phyloP scores from a whole-genome alignment of 2,888 invertebrate genomes.

The Pammene aurita region DNA sequence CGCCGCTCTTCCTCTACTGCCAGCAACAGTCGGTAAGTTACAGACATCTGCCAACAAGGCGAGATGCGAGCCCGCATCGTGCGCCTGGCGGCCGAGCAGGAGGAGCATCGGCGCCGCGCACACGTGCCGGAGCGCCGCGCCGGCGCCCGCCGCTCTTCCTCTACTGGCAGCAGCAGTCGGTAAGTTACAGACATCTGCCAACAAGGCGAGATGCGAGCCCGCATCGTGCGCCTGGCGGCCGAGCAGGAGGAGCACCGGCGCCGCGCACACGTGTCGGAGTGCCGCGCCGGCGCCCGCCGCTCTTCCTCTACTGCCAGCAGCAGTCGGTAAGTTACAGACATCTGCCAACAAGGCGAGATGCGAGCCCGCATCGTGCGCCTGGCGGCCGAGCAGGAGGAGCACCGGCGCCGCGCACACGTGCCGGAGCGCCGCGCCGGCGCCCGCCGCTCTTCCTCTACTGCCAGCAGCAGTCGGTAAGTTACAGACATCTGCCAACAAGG shows the following conservation, averaged over 20 bases:
- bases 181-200: slow-evolving; percentile 93
- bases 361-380: slow-evolving; percentile 94
- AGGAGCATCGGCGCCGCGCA: slow-evolving; percentile 85
- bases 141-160: slow-evolving; percentile 77
- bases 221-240: slow-evolving; percentile 93
- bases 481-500: slow-evolving; percentile 98
- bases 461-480: slow-evolving; percentile 75
- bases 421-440: slow-evolving; percentile 75
- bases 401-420: slow-evolving; percentile 82
- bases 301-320: slow-evolving; percentile 83
- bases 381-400: slow-evolving; percentile 92
- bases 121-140: slow-evolving; percentile 72
- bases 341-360: slow-evolving; percentile 97
- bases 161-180: slow-evolving; percentile 81
- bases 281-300: slow-evolving; percentile 72
- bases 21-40: slow-evolving; percentile 68
- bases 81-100: slow-evolving; percentile 94
- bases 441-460: slow-evolving; percentile 78
- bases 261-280: slow-evolving; percentile 77
- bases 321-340: slow-evolving; percentile 85
- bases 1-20: slow-evolving; percentile 82
- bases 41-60: slow-evolving; percentile 98
- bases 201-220: slow-evolving; percentile 95
- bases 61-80: slow-evolving; percentile 95
- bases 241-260: slow-evolving; percentile 91